Evolutionary conservation across 2,113 vertebrate genomes (phyloP).

Genomic region (Gavialis gangeticus): DNA sequence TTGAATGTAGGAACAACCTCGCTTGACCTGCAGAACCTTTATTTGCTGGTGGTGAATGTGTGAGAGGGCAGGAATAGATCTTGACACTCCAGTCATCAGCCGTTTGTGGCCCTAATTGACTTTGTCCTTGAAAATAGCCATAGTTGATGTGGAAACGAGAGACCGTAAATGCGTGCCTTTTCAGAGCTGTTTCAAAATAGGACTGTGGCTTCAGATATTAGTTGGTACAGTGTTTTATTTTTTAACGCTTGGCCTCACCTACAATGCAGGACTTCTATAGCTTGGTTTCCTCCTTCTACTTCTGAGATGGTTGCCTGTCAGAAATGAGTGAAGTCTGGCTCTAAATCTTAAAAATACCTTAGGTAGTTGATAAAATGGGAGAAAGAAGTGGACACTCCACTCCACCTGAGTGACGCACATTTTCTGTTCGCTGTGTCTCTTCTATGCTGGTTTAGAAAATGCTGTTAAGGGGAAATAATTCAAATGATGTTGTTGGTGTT

Average conservation of each 20-base stretch:
- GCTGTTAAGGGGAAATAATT: background rate
- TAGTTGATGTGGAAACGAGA: background rate
- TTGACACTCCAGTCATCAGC: background rate
- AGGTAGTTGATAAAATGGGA: background rate
- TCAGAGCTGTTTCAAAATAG: background rate
- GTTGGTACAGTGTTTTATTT: background rate
- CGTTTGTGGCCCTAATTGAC: background rate
- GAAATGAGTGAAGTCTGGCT: background rate
- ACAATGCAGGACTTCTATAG: background rate
- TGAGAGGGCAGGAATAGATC: fast-evolving
- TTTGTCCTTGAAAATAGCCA: background rate
- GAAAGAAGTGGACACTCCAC: background rate
- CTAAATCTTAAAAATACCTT: background rate
- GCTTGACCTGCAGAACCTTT: background rate
- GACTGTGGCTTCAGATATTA: background rate
- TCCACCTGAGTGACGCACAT: background rate
- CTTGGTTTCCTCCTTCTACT: background rate
- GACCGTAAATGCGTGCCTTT: background rate
- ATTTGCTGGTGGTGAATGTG: fast-evolving
- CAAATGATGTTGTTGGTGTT: background rate
- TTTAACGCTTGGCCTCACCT: background rate
- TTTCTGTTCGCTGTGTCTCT: background rate
- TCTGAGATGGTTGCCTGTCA: background rate
- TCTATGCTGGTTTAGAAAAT: background rate
- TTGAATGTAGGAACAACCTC: fast-evolving